Conservation (phyloP, 2,888 invertebrate genomes). For the Saturnia japonica region DNA sequence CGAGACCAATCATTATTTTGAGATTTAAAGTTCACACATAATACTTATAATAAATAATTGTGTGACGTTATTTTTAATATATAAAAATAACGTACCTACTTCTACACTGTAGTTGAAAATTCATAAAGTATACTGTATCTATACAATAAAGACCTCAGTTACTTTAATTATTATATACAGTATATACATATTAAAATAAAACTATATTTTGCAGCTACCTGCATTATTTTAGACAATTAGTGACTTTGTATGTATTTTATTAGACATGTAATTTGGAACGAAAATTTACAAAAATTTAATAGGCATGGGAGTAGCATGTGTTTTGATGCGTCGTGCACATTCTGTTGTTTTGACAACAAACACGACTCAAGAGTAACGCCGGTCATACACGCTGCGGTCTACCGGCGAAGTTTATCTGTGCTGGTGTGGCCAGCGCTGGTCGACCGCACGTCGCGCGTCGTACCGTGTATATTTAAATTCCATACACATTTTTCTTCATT, state of each 20-base stretch:
- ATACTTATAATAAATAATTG: background rate
- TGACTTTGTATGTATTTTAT: slow-evolving; percentile 1
- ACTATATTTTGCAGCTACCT: background rate
- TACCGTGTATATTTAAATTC: too few relatives aligned
- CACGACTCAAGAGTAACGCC: background rate
- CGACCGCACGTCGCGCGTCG: too few relatives aligned
- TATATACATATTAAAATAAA: background rate
- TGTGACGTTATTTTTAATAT: background rate
- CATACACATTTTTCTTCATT: too few relatives aligned
- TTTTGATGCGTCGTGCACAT: background rate
- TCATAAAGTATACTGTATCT: background rate
- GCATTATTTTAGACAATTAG: background rate
- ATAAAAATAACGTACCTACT: background rate
- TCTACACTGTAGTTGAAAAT: background rate
- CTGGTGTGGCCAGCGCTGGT: too few relatives aligned
- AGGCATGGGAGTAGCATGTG: background rate
- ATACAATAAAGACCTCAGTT: background rate
- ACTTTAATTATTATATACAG: slow-evolving; percentile 1
- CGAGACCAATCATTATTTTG: too few relatives aligned
- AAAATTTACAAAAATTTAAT: background rate
- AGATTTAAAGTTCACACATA: background rate
- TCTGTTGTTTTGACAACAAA: background rate
- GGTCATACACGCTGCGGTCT: too few relatives aligned
- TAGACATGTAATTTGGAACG: background rate
- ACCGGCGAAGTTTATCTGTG: too few relatives aligned